phyloP scores from a whole-genome alignment of 2,888 invertebrate species.

The Maniola hyperantus region DNA sequence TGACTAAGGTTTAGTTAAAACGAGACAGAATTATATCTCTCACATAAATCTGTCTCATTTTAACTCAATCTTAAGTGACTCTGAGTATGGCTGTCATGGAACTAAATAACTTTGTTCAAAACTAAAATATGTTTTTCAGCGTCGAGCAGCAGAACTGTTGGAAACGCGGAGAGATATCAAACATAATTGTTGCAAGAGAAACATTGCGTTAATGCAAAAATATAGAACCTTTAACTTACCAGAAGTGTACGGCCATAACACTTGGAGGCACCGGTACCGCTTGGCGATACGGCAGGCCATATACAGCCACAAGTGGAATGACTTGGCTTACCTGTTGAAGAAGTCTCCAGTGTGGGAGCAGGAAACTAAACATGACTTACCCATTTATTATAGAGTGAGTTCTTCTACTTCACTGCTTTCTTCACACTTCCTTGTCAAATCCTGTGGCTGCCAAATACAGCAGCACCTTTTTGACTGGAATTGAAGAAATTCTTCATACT shows the following conservation, averaged over 20 bases:
- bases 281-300: conserved; percentile 57
- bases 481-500: too few relatives aligned
- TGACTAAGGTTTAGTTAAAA: too few relatives aligned
- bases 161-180: conserved; percentile 42
- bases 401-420: too few relatives aligned
- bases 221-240: conserved; percentile 39
- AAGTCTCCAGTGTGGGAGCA: conserved; percentile 64
- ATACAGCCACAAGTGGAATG: conserved; percentile 70
- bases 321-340: conserved; percentile 60
- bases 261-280: conserved; percentile 47
- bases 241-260: conserved; percentile 26
- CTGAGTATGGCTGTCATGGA: too few relatives aligned
- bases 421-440: too few relatives aligned
- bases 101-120: neutral
- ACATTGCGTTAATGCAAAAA: conserved; percentile 53
- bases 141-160: conserved; percentile 52
- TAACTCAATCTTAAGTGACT: too few relatives aligned
- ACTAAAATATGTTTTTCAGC: conserved; percentile 43
- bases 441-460: too few relatives aligned
- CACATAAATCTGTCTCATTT: too few relatives aligned
- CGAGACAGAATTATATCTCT: too few relatives aligned
- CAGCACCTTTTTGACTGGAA: too few relatives aligned
- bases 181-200: conserved; percentile 52
- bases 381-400: conserved; percentile 62
- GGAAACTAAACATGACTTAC: conserved; percentile 42